These are phyloP conservation scores for Acromyrmex heyeri DNA, from an alignment of 1,140 invertebrate species.

Conservation along the genomic window DNA sequence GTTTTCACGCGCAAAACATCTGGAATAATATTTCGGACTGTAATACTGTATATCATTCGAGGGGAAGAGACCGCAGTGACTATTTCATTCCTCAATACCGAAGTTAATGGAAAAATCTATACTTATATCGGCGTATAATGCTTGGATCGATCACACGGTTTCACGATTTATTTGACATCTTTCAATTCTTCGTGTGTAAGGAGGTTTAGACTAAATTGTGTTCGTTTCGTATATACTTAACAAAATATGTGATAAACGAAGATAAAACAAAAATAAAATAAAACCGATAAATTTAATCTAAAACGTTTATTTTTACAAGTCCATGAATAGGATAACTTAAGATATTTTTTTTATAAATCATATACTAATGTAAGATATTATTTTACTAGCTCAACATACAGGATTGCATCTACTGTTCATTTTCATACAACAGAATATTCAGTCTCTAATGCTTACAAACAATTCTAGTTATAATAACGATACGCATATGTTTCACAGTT, in stretches of 20 bases:
- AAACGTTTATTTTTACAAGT: constrained; percentile 41
- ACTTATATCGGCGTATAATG: not conserved
- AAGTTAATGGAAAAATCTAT: not conserved
- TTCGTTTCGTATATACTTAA: not conserved
- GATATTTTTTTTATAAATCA: not conserved
- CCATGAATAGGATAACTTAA: constrained; percentile 6
- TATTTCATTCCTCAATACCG: not conserved
- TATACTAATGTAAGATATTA: not conserved
- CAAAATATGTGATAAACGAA: not conserved
- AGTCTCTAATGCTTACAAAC: constrained; percentile 15
- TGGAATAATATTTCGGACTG: constrained; percentile 44
- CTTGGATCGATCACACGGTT: not conserved
- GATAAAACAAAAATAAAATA: constrained; percentile 46
- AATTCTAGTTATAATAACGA: constrained; percentile 23
- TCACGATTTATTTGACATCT: constrained; percentile 1
- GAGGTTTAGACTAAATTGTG: not conserved
- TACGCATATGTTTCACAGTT: not conserved
- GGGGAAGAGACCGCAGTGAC: not conserved
- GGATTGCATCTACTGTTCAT: constrained; percentile 1
- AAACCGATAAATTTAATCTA: constrained; percentile 36
- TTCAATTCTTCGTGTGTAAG: not conserved
- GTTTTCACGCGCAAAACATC: constrained; percentile 6
- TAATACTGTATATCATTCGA: not conserved
- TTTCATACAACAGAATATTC: constrained; percentile 34
- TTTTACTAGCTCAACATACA: not conserved